These are phyloP conservation scores for Margarornis squamiger DNA, from an alignment of 2,797 vertebrate genomes.

Conservation along the genomic window DNA sequence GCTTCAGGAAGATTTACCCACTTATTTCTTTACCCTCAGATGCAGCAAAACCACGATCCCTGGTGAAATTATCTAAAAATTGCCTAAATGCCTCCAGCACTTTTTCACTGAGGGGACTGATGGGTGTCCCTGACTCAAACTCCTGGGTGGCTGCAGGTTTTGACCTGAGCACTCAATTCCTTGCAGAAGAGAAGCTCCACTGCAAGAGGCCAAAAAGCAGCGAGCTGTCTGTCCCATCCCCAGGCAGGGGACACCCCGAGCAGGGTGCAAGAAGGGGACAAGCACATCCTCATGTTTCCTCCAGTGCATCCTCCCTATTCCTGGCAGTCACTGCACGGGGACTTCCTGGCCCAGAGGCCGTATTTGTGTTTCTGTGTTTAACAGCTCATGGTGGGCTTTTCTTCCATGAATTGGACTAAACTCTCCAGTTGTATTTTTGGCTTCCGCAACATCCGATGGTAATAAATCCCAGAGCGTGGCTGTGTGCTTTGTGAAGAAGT, in stretches of 20 bases:
- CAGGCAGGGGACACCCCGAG: background rate
- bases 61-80: background rate
- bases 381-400: background rate
- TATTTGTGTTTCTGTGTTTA: background rate
- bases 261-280: background rate
- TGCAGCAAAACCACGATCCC: background rate
- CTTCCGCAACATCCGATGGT: background rate
- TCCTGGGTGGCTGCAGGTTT: background rate
- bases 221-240: background rate
- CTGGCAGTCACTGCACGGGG: background rate
- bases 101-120: background rate
- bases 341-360: background rate
- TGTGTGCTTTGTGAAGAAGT: background rate
- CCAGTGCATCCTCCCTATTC: background rate
- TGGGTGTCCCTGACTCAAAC: background rate
- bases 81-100: background rate
- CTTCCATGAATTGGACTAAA: background rate
- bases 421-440: background rate
- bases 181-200: background rate
- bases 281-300: background rate
- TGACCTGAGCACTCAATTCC: background rate
- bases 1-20: background rate
- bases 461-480: background rate
- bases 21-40: background rate
- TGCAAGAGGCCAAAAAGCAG: background rate